A percentile compares a stretch with the other conserved stretches of the same genome.
These are phyloP conservation scores for Cherax destructor DNA, from an alignment of 1,140 invertebrate species.

Conservation along the genomic window DNA sequence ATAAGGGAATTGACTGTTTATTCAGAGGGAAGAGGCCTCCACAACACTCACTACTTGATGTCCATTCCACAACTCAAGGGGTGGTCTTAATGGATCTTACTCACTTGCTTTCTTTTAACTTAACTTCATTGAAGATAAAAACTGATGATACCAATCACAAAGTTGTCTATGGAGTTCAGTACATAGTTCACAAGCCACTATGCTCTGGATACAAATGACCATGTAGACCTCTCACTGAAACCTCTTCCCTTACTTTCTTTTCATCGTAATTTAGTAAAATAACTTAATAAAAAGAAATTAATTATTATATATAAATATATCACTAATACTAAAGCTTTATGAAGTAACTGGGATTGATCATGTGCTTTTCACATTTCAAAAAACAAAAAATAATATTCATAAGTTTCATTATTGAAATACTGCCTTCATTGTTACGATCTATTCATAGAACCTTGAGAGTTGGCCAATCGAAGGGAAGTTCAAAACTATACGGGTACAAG, in stretches of 20 bases:
- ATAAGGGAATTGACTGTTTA: constrained; percentile 65
- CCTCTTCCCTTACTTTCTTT: constrained; percentile 41
- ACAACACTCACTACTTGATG: constrained; percentile 31
- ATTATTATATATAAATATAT: background rate
- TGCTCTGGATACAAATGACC: constrained; percentile 8
- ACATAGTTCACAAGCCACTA: constrained; percentile 33
- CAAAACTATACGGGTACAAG: background rate
- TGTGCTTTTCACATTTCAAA: background rate
- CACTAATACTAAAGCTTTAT: background rate
- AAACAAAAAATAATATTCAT: background rate
- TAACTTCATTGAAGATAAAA: constrained; percentile 9
- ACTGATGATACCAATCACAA: constrained; percentile 32
- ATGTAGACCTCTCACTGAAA: constrained; percentile 47
- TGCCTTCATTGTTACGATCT: background rate
- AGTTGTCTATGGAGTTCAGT: constrained; percentile 17
- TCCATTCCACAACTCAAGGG: constrained; percentile 6
- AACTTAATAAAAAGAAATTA: background rate
- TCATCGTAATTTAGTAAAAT: constrained; percentile 19
- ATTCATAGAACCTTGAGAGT: background rate
- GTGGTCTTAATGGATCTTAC: constrained; percentile 15
- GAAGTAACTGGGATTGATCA: background rate
- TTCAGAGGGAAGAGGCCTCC: constrained; percentile 65
- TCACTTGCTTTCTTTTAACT: constrained; percentile 17
- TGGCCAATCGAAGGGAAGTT: background rate
- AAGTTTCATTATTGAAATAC: background rate